Evolutionary conservation across 2,888 invertebrate genomes (phyloP).

Genomic region (Chelonus formosanus): DNA sequence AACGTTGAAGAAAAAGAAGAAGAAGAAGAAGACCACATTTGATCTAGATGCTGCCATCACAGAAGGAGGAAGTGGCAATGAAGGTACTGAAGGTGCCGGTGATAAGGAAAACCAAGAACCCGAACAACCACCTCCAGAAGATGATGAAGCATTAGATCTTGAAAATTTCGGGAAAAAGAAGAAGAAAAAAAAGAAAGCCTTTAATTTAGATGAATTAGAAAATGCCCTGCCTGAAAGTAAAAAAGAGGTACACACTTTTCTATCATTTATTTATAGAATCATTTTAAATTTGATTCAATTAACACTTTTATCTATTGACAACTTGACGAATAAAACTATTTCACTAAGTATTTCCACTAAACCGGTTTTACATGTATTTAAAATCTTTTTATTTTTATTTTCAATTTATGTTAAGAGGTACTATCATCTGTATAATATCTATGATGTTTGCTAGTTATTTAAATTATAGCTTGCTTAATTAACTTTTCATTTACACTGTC

Average conservation of each 20-base stretch:
- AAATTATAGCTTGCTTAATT: background rate
- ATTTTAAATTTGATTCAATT: too few species aligned
- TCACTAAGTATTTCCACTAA: too few species aligned
- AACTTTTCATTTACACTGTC: constrained; percentile 1
- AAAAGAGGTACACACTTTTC: constrained; percentile 65
- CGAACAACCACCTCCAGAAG: constrained; percentile 66
- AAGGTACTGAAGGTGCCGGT: constrained; percentile 68
- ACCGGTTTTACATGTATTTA: too few species aligned
- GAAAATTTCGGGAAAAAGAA: constrained; percentile 89
- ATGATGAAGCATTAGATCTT: constrained; percentile 80
- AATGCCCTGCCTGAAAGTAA: constrained; percentile 77
- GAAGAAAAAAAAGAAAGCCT: constrained; percentile 89
- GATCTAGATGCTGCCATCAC: constrained; percentile 85
- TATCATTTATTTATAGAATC: too few species aligned
- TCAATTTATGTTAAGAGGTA: too few species aligned
- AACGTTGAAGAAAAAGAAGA: constrained; percentile 87
- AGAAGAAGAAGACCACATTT: constrained; percentile 95
- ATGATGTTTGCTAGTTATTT: background rate
- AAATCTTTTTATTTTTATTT: too few species aligned
- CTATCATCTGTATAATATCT: too few species aligned
- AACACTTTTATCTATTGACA: too few species aligned
- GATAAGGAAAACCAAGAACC: constrained; percentile 67
- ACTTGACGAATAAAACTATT: too few species aligned
- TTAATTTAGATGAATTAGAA: constrained; percentile 88
- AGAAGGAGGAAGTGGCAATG: constrained; percentile 70